A percentile compares a stretch with the other conserved stretches of the same genome.
phyloP scores from a whole-genome alignment of 2,888 invertebrate species.

The Eupithecia subfuscata region DNA sequence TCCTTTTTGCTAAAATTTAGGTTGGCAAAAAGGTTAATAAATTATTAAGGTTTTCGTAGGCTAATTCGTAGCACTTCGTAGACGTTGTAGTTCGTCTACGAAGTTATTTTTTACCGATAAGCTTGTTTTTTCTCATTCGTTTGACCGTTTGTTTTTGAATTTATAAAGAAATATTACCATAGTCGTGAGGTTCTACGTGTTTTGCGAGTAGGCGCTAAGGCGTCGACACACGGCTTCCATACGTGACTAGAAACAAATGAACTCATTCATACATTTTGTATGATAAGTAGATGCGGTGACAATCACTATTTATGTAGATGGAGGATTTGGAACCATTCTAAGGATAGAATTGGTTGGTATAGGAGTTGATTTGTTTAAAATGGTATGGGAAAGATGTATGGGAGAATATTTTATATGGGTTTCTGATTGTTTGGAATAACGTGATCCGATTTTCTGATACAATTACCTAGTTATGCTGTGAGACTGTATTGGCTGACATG shows the following conservation, averaged over 20 bases:
- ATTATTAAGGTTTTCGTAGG: neutral
- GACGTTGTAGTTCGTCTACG: slow-evolving; percentile 10
- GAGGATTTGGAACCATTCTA: slow-evolving; percentile 28
- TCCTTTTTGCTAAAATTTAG: neutral
- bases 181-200: slow-evolving; percentile 39
- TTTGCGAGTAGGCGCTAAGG: slow-evolving; percentile 35
- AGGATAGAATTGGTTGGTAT: slow-evolving; percentile 15
- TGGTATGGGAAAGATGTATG: slow-evolving; percentile 10
- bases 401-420: slow-evolving; percentile 1
- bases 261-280: slow-evolving; percentile 45
- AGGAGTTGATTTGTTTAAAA: slow-evolving; percentile 10
- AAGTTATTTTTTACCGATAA: neutral
- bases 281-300: slow-evolving; percentile 43
- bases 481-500: neutral
- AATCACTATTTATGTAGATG: slow-evolving; percentile 39
- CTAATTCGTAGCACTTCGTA: slow-evolving; percentile 36
- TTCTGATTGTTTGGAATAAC: slow-evolving; percentile 7
- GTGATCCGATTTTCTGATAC: neutral
- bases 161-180: slow-evolving; percentile 25
- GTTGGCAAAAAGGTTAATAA: neutral
- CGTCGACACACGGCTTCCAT: slow-evolving; percentile 34
- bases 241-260: slow-evolving; percentile 44
- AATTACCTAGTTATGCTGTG: neutral
- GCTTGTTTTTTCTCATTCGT: neutral
- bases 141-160: slow-evolving; percentile 9